Conservation (phyloP, 2,113 vertebrate species). For the Taxidea taxus region DNA sequence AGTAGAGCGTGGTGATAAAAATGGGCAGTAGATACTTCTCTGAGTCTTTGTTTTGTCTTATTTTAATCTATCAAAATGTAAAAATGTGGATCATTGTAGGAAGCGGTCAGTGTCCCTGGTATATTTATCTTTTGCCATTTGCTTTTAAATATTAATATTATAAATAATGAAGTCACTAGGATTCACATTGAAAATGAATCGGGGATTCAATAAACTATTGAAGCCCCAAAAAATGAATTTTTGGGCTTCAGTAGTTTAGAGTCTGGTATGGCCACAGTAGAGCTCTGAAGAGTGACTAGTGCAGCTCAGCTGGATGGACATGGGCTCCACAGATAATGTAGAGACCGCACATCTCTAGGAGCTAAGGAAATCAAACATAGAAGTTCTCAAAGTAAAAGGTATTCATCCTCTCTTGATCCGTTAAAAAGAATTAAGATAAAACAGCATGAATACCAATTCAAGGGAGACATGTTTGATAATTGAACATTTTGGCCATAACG, state of each 20-base stretch:
- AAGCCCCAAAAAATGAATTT: no score
- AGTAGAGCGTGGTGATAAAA: slow-evolving; percentile 56
- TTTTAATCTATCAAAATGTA: background rate
- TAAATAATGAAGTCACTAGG: slow-evolving; percentile 10
- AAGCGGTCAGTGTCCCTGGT: background rate
- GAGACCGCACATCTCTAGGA: background rate
- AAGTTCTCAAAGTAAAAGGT: background rate
- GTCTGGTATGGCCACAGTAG: background rate
- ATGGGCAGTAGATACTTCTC: background rate
- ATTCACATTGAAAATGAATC: slow-evolving; percentile 15
- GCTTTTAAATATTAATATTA: slow-evolving; percentile 42
- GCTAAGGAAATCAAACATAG: background rate
- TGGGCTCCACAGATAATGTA: background rate
- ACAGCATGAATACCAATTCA: background rate
- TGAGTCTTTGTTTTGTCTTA: slow-evolving; percentile 63
- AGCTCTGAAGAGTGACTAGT: background rate
- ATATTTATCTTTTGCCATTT: slow-evolving; percentile 9
- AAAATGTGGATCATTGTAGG: background rate
- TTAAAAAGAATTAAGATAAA: background rate
- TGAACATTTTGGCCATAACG: background rate
- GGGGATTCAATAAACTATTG: no score
- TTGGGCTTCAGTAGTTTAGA: background rate
- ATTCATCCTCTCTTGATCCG: background rate
- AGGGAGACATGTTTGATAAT: background rate
- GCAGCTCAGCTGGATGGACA: background rate